Conservation (phyloP, 35 echinoderm and acorn worm species). For the Chiridota heheva region DNA sequence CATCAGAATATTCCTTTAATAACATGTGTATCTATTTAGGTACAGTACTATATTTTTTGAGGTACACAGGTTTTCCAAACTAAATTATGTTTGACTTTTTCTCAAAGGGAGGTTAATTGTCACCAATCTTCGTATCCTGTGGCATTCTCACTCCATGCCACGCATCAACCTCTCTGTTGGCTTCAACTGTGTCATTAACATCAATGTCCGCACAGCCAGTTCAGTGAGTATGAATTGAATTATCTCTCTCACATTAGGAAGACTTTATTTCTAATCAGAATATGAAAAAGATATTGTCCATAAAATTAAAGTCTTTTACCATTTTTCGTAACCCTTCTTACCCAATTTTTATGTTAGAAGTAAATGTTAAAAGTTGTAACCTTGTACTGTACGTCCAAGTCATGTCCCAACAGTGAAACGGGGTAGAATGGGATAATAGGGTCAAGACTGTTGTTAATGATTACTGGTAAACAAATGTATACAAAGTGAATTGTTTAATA, state of each 20-base stretch:
- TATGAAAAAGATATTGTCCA: background rate
- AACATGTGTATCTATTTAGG: too few relatives aligned
- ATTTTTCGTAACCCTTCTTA: too few relatives aligned
- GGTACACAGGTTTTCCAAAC: background rate
- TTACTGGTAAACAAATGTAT: too few relatives aligned
- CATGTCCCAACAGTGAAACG: too few relatives aligned
- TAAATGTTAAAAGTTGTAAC: too few relatives aligned
- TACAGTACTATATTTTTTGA: background rate
- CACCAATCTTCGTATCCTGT: conserved; percentile 85
- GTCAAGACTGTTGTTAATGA: too few relatives aligned
- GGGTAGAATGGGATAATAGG: too few relatives aligned
- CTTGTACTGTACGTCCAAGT: too few relatives aligned
- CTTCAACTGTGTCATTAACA: conserved; percentile 80
- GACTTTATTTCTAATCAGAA: background rate
- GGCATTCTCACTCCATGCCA: conserved; percentile 88
- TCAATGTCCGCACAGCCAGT: conserved; percentile 67
- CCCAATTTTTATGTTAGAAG: too few relatives aligned
- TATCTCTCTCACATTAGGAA: background rate
- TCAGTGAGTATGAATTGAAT: conserved; percentile 54
- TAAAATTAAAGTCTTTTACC: background rate
- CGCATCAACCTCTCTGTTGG: conserved; percentile 96
- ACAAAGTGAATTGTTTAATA: too few relatives aligned
- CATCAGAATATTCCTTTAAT: too few relatives aligned
- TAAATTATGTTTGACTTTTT: background rate
- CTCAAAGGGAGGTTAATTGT: conserved; percentile 81